Evolutionary conservation across 2,113 vertebrate species (phyloP).

Genomic region (Sphyrna mokarran): DNA sequence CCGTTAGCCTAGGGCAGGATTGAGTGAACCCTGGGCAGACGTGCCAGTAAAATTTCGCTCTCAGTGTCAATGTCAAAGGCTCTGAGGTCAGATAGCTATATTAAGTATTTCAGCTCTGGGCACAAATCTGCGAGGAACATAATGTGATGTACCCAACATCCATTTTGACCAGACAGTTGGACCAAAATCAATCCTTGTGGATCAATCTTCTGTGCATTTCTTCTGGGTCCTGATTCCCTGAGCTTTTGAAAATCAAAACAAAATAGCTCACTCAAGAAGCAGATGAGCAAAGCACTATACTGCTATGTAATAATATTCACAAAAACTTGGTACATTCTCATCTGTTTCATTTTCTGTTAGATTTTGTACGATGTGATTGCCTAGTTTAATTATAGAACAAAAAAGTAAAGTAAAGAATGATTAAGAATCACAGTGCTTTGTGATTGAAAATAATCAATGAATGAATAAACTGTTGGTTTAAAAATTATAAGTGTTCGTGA

Average conservation of each 20-base stretch:
- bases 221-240: not conserved
- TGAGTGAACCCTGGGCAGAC: too few relatives aligned
- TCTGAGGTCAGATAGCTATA: not conserved
- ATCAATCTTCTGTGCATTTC: not conserved
- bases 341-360: not conserved
- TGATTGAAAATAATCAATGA: not conserved
- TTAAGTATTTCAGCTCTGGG: not conserved
- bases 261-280: not conserved
- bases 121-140: not conserved
- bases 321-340: not conserved
- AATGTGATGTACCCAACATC: not conserved
- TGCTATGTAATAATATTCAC: not conserved
- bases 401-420: not conserved
- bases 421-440: not conserved
- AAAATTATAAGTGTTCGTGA: not conserved
- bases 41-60: too few relatives aligned
- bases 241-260: not conserved
- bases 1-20: too few relatives aligned
- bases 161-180: not conserved
- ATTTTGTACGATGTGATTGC: not conserved
- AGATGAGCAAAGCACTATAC: not conserved
- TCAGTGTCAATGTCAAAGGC: not conserved
- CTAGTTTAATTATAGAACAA: not conserved
- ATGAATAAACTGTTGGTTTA: not conserved
- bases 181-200: not conserved